phyloP scores from a whole-genome alignment of 2,888 invertebrate species.

The Hyles lineata region DNA sequence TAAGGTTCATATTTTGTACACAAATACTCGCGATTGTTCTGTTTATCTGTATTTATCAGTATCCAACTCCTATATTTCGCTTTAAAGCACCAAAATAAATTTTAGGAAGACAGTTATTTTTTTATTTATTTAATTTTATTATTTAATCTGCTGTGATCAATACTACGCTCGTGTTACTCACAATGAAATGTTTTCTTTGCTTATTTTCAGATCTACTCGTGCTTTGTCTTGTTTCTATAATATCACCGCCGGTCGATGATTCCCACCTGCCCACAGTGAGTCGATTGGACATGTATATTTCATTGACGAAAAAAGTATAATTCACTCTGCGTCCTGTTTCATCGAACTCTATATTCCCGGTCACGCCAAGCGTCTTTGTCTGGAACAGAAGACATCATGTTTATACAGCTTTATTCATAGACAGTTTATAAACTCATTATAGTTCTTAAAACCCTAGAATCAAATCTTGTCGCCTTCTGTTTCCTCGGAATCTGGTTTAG shows the following conservation, averaged over 20 bases:
- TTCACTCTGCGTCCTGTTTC: constrained; percentile 87
- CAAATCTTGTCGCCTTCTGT: too few species aligned
- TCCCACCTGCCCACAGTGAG: constrained; percentile 69
- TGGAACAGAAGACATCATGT: constrained; percentile 54
- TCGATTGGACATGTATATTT: constrained; percentile 66
- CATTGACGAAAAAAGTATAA: constrained; percentile 88
- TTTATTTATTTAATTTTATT: too few species aligned
- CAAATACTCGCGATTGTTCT: too few species aligned
- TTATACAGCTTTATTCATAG: not conserved
- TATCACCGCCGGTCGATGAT: constrained; percentile 79
- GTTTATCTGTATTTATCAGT: too few species aligned
- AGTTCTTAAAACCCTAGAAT: too few species aligned
- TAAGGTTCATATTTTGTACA: not conserved
- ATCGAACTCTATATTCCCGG: constrained; percentile 89
- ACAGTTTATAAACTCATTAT: too few species aligned
- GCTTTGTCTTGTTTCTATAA: constrained; percentile 73
- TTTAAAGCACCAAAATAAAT: too few species aligned
- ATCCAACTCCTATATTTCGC: too few species aligned
- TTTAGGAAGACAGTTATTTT: too few species aligned
- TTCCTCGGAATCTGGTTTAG: too few species aligned
- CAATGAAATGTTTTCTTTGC: constrained; percentile 86
- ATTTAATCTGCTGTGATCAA: not conserved
- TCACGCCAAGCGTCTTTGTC: constrained; percentile 87
- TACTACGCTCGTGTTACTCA: constrained; percentile 69
- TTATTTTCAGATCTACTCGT: constrained; percentile 9